These are phyloP conservation scores for Chrysina gloriosa DNA, from an alignment of 2,888 invertebrate species.

Conservation along the genomic window DNA sequence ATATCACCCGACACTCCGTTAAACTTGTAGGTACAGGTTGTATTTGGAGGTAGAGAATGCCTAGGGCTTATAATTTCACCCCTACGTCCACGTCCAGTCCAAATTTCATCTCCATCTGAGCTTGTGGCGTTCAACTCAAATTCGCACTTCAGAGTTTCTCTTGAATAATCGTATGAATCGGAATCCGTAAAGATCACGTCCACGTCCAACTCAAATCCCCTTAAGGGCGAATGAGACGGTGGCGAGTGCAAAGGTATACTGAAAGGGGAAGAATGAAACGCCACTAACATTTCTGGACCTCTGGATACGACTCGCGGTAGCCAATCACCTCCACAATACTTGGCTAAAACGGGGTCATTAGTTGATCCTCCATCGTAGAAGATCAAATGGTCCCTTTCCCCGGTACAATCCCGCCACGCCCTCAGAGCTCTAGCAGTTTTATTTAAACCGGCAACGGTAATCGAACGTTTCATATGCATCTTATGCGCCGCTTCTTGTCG, in stretches of 20 bases:
- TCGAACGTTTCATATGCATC: conserved; percentile 76
- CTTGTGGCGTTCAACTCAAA: conserved; percentile 82
- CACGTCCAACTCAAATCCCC: conserved; percentile 88
- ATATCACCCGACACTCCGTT: conserved; percentile 82
- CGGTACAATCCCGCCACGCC: conserved; percentile 87
- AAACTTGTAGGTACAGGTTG: conserved; percentile 88
- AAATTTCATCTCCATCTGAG: conserved; percentile 70
- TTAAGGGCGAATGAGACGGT: conserved; percentile 74
- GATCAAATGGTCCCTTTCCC: conserved; percentile 84
- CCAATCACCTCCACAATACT: conserved; percentile 91
- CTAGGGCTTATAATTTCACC: conserved; percentile 82
- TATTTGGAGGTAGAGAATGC: conserved; percentile 86
- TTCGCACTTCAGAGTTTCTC: conserved; percentile 72
- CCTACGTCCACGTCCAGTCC: conserved; percentile 73
- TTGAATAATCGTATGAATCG: conserved; percentile 85
- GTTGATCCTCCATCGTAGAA: conserved; percentile 87
- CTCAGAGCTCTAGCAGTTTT: conserved; percentile 77
- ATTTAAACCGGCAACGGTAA: conserved; percentile 76
- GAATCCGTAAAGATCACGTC: conserved; percentile 90
- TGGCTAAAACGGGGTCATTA: conserved; percentile 85
- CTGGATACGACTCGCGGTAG: conserved; percentile 81
- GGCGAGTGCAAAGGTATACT: conserved; percentile 81
- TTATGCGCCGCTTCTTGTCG: conserved; percentile 80
- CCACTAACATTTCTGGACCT: conserved; percentile 87
- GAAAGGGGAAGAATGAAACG: conserved; percentile 87